A percentile compares a stretch with the other conserved stretches of the same genome.
Conservation (phyloP, 2,888 invertebrate genomes). For the Phorcus lineatus region DNA sequence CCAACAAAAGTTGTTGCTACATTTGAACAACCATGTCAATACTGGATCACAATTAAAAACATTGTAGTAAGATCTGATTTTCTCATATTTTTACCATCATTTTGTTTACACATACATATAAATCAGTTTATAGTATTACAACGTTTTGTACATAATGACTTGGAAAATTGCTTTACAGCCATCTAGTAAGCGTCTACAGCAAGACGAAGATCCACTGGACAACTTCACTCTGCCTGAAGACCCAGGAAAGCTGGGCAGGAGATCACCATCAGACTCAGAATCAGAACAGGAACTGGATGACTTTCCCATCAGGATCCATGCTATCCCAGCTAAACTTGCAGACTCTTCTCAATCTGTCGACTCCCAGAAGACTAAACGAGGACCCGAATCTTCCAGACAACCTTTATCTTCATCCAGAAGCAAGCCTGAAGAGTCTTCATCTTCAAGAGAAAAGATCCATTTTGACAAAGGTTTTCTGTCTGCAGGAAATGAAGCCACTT, state of each 20-base stretch:
- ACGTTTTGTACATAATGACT: too few relatives aligned
- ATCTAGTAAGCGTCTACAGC: not conserved
- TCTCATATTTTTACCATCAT: too few relatives aligned
- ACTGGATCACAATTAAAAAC: too few relatives aligned
- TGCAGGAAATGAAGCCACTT: not conserved
- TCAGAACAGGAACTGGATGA: not conserved
- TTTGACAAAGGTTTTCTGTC: not conserved
- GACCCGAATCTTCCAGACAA: too few relatives aligned
- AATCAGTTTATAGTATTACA: too few relatives aligned
- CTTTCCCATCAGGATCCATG: constrained; percentile 2
- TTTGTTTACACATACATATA: too few relatives aligned
- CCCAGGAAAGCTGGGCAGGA: not conserved
- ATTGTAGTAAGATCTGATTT: too few relatives aligned
- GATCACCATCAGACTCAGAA: not conserved
- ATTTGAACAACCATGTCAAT: too few relatives aligned
- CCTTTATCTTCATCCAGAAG: not conserved
- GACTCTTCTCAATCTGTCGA: too few relatives aligned
- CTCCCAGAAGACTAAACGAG: too few relatives aligned
- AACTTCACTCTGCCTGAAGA: not conserved
- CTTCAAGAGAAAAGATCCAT: not conserved
- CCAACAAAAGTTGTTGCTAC: too few relatives aligned
- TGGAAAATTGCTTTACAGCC: not conserved
- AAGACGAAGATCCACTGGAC: constrained; percentile 9
- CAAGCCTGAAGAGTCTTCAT: not conserved
- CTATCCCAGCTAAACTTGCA: not conserved